Conservation (phyloP, 1,140 invertebrate genomes). For the Neodiprion fabricii region DNA sequence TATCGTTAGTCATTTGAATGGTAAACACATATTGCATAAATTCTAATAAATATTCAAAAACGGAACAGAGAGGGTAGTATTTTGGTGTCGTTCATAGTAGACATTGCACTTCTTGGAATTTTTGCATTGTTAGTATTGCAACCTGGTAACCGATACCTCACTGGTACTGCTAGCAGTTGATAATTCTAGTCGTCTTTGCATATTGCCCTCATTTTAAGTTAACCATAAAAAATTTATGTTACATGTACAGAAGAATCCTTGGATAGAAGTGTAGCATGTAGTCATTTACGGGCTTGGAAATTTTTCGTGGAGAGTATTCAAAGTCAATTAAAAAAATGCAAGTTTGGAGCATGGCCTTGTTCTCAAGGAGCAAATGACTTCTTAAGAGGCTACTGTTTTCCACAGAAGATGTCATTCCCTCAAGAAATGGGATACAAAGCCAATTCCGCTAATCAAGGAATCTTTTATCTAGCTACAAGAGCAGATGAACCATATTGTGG, state of each 20-base stretch:
- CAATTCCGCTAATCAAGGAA: slow-evolving; percentile 49
- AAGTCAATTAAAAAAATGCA: slow-evolving; percentile 57
- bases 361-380: slow-evolving; percentile 51
- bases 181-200: background rate
- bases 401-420: slow-evolving; percentile 43
- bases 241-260: slow-evolving; percentile 47
- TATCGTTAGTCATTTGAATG: slow-evolving; percentile 60
- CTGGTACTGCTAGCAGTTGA: too few relatives aligned
- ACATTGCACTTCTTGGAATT: background rate
- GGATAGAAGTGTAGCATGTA: slow-evolving; percentile 70
- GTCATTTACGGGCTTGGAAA: slow-evolving; percentile 74
- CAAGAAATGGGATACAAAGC: slow-evolving; percentile 57
- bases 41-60: background rate
- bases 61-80: background rate
- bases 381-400: slow-evolving; percentile 58
- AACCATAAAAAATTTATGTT: slow-evolving; percentile 12
- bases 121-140: slow-evolving; percentile 14
- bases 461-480: slow-evolving; percentile 58
- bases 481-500: slow-evolving; percentile 60
- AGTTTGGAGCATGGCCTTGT: slow-evolving; percentile 61
- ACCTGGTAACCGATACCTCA: slow-evolving; percentile 16
- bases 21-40: slow-evolving; percentile 25
- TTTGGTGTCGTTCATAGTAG: background rate
- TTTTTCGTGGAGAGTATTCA: slow-evolving; percentile 74
- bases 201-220: background rate